These are phyloP conservation scores for Sinocyclocheilus grahami DNA, from an alignment of 2,113 vertebrate genomes.

Conservation along the genomic window DNA sequence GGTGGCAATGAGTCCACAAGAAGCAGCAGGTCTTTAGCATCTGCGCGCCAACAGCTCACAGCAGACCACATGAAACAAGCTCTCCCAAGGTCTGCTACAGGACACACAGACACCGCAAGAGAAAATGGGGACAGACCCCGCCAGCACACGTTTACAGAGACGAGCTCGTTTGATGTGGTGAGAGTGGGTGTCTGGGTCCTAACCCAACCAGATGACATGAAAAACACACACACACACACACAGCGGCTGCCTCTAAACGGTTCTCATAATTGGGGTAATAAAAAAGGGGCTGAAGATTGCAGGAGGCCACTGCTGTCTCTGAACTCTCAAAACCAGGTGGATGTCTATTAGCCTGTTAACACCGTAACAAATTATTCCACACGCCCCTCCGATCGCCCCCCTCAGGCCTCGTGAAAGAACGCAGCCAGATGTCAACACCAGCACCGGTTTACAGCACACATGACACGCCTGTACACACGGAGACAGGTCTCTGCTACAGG, in stretches of 20 bases:
- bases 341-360: slow-evolving; percentile 75
- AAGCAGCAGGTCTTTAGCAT: slow-evolving; percentile 67
- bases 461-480: slow-evolving; percentile 68
- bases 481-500: slow-evolving; percentile 60
- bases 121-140: slow-evolving; percentile 3
- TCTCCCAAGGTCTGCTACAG: slow-evolving; percentile 51
- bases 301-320: slow-evolving; percentile 63
- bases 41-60: slow-evolving; percentile 66
- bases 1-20: slow-evolving; percentile 47
- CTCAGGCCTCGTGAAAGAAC: slow-evolving; percentile 68
- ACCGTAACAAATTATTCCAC: slow-evolving; percentile 77
- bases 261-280: slow-evolving; percentile 77
- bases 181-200: slow-evolving; percentile 36
- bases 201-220: slow-evolving; percentile 67
- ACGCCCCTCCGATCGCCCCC: slow-evolving; percentile 65
- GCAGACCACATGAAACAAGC: slow-evolving; percentile 80
- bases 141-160: slow-evolving; percentile 37
- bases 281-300: slow-evolving; percentile 67
- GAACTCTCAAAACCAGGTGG: slow-evolving; percentile 72
- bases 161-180: slow-evolving; percentile 57
- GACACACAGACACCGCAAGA: slow-evolving; percentile 12
- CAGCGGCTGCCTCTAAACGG: slow-evolving; percentile 72
- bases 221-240: slow-evolving; percentile 30
- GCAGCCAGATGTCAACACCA: slow-evolving; percentile 73
- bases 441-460: slow-evolving; percentile 73